phyloP scores from a whole-genome alignment of 2,888 invertebrate genomes.

The Polyommatus icarus region DNA sequence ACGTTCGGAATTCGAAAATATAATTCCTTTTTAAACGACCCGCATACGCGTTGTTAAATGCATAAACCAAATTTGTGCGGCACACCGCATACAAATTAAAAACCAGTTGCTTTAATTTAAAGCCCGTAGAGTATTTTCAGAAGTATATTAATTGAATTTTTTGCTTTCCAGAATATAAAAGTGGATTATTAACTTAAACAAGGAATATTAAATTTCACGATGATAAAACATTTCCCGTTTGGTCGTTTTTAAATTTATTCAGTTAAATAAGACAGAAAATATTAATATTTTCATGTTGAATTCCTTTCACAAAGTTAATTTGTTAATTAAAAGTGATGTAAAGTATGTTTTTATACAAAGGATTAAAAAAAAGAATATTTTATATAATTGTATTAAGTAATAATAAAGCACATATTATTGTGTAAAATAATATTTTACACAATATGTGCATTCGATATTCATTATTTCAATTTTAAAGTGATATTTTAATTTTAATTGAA shows the following conservation, averaged over 20 bases:
- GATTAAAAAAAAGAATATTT: too few species aligned
- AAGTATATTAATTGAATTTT: constrained; percentile 19
- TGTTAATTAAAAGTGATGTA: background rate
- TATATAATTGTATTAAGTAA: too few species aligned
- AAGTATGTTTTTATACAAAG: background rate
- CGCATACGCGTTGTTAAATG: constrained; percentile 10
- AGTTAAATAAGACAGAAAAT: background rate
- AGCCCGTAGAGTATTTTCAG: constrained; percentile 11
- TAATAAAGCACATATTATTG: too few species aligned
- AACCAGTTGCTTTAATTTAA: constrained; percentile 21
- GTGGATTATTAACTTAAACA: background rate
- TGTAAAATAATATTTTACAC: too few species aligned
- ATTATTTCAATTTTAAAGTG: too few species aligned
- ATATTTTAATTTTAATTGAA: too few species aligned
- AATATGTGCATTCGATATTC: too few species aligned
- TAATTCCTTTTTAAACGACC: background rate
- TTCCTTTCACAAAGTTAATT: background rate
- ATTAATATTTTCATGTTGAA: background rate
- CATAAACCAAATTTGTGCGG: constrained; percentile 16
- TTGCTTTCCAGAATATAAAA: background rate
- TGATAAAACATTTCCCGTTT: background rate
- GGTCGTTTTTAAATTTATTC: background rate
- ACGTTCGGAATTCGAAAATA: background rate
- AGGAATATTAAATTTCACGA: background rate
- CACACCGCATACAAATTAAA: constrained; percentile 18